A percentile compares a stretch with the other conserved stretches of the same genome.
Conservation (phyloP, 2,888 invertebrate species). For the Julus scanicus region DNA sequence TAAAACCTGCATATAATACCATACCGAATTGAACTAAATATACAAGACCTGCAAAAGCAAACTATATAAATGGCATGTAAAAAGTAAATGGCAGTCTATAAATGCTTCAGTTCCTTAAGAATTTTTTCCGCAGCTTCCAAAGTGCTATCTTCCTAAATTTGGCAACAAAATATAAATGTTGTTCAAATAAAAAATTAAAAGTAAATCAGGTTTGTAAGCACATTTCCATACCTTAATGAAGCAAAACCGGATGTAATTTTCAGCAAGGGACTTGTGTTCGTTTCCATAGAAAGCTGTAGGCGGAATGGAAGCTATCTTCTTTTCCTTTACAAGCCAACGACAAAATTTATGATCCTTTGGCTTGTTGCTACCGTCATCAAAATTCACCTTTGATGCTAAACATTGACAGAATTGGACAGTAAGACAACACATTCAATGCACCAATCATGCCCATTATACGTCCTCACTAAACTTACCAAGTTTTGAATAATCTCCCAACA, state of each 20-base stretch:
- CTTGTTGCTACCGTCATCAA: conserved; percentile 72
- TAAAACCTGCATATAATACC: not conserved
- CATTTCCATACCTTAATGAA: conserved; percentile 83
- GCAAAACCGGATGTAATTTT: conserved; percentile 90
- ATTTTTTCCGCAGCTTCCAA: conserved; percentile 65
- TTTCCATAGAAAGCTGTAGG: conserved; percentile 91
- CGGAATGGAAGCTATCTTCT: conserved; percentile 93
- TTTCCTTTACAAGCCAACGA: conserved; percentile 93
- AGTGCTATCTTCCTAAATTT: conserved; percentile 63
- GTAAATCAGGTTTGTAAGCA: not conserved
- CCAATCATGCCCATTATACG: not conserved
- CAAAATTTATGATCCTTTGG: conserved; percentile 87
- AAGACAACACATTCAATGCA: not conserved
- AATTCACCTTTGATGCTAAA: conserved; percentile 73
- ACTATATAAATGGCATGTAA: not conserved
- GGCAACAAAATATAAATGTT: not conserved
- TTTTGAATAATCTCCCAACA: conserved; percentile 91
- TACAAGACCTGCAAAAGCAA: not conserved
- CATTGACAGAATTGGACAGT: not conserved
- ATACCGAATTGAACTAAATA: not conserved
- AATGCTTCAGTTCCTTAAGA: conserved; percentile 60
- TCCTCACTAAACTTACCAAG: conserved; percentile 70
- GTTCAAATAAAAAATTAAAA: not conserved
- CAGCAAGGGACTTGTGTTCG: conserved; percentile 81
- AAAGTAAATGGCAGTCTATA: not conserved